Conservation (phyloP, 2,797 vertebrate species). For the Calcarius lapponicus region DNA sequence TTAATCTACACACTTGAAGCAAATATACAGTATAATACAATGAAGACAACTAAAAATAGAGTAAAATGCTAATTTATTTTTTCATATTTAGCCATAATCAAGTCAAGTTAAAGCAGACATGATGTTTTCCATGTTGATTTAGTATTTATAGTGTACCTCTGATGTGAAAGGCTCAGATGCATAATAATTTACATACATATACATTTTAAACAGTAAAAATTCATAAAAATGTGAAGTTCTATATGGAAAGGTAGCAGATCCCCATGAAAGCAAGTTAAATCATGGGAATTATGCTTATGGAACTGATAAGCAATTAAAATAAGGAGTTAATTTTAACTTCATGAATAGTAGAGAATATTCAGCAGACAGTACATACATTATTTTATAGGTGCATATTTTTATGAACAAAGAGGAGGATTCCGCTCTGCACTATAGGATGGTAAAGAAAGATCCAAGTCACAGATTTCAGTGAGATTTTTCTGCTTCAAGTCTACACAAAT, state of each 20-base stretch:
- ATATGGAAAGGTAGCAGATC: constrained; percentile 63
- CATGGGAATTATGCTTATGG: constrained; percentile 73
- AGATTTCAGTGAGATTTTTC: not conserved
- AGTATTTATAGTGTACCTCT: constrained; percentile 75
- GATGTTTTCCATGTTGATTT: constrained; percentile 77
- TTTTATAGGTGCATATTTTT: constrained; percentile 43
- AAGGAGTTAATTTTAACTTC: constrained; percentile 73
- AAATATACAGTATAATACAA: constrained; percentile 71
- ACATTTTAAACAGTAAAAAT: constrained; percentile 82
- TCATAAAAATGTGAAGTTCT: constrained; percentile 72
- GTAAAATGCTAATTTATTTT: constrained; percentile 79
- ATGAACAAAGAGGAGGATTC: constrained; percentile 22
- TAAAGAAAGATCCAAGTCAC: not conserved
- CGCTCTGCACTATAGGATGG: not conserved
- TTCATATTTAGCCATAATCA: constrained; percentile 81
- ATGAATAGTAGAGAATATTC: constrained; percentile 69
- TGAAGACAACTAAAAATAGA: constrained; percentile 77
- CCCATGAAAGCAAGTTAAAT: constrained; percentile 69
- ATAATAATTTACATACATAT: constrained; percentile 84
- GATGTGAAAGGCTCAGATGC: constrained; percentile 73
- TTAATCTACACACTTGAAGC: constrained; percentile 68
- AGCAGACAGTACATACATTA: constrained; percentile 45
- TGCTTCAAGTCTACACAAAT: not conserved
- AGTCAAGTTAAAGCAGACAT: constrained; percentile 74
- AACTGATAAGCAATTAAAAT: constrained; percentile 74